phyloP scores from a whole-genome alignment of 2,888 invertebrate genomes.

The Aporophyla lueneburgensis region DNA sequence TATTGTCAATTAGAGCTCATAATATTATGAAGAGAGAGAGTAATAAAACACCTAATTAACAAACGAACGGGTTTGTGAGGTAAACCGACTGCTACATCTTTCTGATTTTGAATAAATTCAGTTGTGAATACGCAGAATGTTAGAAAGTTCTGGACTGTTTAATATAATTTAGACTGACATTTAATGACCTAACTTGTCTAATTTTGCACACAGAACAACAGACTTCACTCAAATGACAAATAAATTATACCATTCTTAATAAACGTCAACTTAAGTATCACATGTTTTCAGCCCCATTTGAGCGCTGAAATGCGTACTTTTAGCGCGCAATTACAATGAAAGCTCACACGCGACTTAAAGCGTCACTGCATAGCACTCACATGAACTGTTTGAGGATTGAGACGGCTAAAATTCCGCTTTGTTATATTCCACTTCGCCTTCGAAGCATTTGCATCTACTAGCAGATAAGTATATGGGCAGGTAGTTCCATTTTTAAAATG shows the following conservation, averaged over 20 bases:
- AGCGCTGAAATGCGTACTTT: slow-evolving; percentile 43
- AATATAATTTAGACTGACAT: too few species aligned
- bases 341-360: slow-evolving; percentile 47
- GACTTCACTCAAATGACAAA: not conserved
- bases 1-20: not conserved
- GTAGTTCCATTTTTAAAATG: not conserved
- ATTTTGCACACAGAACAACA: not conserved
- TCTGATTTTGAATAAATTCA: not conserved
- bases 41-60: not conserved
- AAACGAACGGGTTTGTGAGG: not conserved
- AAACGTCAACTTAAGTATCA: slow-evolving; percentile 8
- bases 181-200: slow-evolving; percentile 3
- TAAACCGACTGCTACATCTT: not conserved
- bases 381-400: slow-evolving; percentile 25
- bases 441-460: slow-evolving; percentile 9
- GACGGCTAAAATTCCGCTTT: slow-evolving; percentile 43
- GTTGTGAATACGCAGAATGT: not conserved
- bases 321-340: slow-evolving; percentile 62
- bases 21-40: not conserved
- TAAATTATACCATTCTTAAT: slow-evolving; percentile 22
- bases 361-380: slow-evolving; percentile 33
- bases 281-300: slow-evolving; percentile 32
- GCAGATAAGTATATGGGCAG: not conserved
- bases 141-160: too few species aligned
- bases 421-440: slow-evolving; percentile 37